A percentile compares a stretch with the other conserved stretches of the same genome.
These are phyloP conservation scores for Bugula neritina DNA, from an alignment of 2,888 invertebrate genomes.

Conservation along the genomic window DNA sequence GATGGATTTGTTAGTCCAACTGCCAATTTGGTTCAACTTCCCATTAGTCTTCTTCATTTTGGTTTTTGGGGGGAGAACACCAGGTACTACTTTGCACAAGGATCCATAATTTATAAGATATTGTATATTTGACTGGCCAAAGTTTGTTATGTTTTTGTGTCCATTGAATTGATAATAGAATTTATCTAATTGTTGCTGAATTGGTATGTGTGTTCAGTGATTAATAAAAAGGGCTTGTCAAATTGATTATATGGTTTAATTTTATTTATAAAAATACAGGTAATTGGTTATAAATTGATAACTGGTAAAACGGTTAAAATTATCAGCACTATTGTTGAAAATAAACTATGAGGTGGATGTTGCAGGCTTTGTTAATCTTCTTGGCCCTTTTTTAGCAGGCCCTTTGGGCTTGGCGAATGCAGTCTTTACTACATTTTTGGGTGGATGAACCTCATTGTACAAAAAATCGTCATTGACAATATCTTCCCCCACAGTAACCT, in stretches of 20 bases:
- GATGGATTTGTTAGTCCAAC: too few relatives aligned
- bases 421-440: constrained; percentile 59
- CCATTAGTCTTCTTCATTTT: too few relatives aligned
- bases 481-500: constrained; percentile 20
- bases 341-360: neutral
- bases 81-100: constrained; percentile 4
- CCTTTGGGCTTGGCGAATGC: constrained; percentile 91
- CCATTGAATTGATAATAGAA: neutral
- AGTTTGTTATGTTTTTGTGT: neutral
- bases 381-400: constrained; percentile 85
- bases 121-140: neutral
- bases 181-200: neutral
- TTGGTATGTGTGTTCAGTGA: too few relatives aligned
- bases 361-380: constrained; percentile 60
- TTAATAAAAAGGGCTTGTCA: neutral
- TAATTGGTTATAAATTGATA: too few relatives aligned
- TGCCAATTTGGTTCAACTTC: too few relatives aligned
- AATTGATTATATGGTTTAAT: too few relatives aligned
- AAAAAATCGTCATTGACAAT: constrained; percentile 76
- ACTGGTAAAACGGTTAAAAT: too few relatives aligned
- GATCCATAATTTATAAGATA: neutral
- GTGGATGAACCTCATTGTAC: constrained; percentile 89
- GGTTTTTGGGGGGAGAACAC: too few relatives aligned
- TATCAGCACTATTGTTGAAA: too few relatives aligned
- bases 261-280: too few relatives aligned